Evolutionary conservation across 1,140 invertebrate species (phyloP).

Genomic region (Diorhabda carinulata): DNA sequence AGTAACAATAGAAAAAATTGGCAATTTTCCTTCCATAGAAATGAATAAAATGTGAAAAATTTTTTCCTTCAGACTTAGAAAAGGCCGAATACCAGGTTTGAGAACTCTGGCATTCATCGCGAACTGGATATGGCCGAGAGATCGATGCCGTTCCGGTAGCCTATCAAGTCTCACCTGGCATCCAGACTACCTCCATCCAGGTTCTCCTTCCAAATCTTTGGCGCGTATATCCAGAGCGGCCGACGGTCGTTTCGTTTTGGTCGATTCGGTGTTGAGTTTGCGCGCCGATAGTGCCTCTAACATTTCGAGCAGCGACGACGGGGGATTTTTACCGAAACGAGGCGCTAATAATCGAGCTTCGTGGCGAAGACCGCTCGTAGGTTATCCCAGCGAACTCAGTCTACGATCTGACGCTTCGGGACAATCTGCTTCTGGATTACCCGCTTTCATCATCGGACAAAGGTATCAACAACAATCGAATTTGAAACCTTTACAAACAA

Average conservation of each 20-base stretch:
- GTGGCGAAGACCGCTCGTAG: slow-evolving; percentile 63
- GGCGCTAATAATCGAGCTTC: slow-evolving; percentile 55
- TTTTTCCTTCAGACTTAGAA: slow-evolving; percentile 70
- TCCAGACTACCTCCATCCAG: slow-evolving; percentile 55
- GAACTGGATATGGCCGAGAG: slow-evolving; percentile 66
- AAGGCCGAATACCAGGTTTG: slow-evolving; percentile 91
- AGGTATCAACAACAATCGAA: slow-evolving; percentile 34
- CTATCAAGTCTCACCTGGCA: slow-evolving; percentile 43
- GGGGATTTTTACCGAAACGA: slow-evolving; percentile 66
- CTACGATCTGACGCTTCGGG: slow-evolving; percentile 63
- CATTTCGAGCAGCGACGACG: slow-evolving; percentile 74
- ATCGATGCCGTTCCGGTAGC: slow-evolving; percentile 53
- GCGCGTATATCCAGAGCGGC: slow-evolving; percentile 65
- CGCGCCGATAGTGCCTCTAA: slow-evolving; percentile 62
- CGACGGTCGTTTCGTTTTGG: slow-evolving; percentile 70
- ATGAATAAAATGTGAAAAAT: slow-evolving; percentile 3
- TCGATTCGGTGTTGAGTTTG: slow-evolving; percentile 57
- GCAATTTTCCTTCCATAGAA: too few species aligned
- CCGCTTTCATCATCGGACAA: slow-evolving; percentile 47
- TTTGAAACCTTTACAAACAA: slow-evolving; percentile 48
- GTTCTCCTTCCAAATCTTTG: slow-evolving; percentile 50
- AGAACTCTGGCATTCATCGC: slow-evolving; percentile 62
- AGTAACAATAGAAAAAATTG: too few species aligned
- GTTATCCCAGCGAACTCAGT: slow-evolving; percentile 63
- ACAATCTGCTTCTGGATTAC: slow-evolving; percentile 51